Conservation (phyloP, 2,113 vertebrate species). For the Ictalurus punctatus region DNA sequence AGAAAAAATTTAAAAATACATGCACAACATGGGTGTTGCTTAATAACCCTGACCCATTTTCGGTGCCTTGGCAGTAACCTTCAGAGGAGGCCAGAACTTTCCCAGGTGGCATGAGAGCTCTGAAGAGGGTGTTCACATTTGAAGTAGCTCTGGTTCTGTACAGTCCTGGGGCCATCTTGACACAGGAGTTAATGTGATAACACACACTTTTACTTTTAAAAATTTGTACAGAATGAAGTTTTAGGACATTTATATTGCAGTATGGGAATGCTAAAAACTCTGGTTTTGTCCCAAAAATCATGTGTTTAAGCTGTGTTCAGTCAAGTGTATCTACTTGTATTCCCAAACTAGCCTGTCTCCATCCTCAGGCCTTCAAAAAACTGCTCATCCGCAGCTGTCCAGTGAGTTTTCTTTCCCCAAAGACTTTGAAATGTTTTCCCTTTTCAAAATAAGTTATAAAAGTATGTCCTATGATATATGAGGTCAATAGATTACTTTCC, state of each 20-base stretch:
- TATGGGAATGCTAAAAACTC: neutral
- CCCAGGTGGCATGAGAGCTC: conserved; percentile 30
- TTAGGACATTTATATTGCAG: neutral
- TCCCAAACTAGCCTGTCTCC: neutral
- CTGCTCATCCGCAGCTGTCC: neutral
- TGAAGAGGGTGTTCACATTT: conserved; percentile 14
- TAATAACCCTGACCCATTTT: conserved; percentile 77
- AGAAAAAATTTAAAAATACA: conserved; percentile 73
- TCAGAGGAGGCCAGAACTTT: conserved; percentile 19
- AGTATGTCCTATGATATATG: neutral
- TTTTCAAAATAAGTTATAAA: neutral
- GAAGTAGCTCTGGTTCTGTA: conserved; percentile 33
- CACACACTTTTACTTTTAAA: neutral
- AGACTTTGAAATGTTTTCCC: neutral
- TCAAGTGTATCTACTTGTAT: neutral
- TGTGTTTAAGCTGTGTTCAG: neutral
- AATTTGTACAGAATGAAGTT: neutral
- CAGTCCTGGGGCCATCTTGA: neutral
- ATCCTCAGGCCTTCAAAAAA: neutral
- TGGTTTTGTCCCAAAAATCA: no score
- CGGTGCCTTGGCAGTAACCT: conserved; percentile 24
- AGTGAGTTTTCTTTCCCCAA: neutral
- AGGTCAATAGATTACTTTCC: neutral
- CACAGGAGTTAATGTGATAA: neutral
- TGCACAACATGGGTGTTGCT: conserved; percentile 67